Evolutionary conservation across 1,140 invertebrate genomes (phyloP), one percentile per base, ranked within the genome.

Genomic region (Camponotus floridanus): DNA sequence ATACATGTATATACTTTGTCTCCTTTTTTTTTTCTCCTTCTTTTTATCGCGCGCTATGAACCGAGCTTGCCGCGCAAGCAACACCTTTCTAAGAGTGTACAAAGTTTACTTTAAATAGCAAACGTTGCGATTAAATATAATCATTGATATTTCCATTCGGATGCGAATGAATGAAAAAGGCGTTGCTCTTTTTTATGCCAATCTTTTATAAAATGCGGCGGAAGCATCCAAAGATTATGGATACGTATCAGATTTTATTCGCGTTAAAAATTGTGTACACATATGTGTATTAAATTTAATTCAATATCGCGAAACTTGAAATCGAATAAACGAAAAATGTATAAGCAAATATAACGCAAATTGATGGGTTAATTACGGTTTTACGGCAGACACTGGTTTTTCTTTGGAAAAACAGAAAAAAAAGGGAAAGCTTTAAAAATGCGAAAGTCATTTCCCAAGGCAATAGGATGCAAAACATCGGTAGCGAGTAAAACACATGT

Each of bases 101-200:
- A 13, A 83, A 73, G 39, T 83, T 83, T 74, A 74, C 8, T 45
- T 15, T 8, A 57, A 13, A 61, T 42, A 73, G 26, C 45, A 31
- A 36, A 70, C 51, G 18, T 57, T 33, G 33, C 21, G 51, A 39
- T 39, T 83, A 83, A 83, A 83, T 83, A 74, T 83, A 83, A 39
- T 39, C 68, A 26, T 48, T 42, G 68, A 83, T 74, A 83, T 83
- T 9, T 57, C 79, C 79, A 83, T 83, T 73, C 39, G 36, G 42
- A 83, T 39, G 26, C 26, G 62, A 18, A 26, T 83, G 68, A 81
- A 73, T 73, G 79, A 26, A 73, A 71, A 42, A 26, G n/a, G 39
- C 64, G 48, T 26, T 13, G n/a, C 45, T 13, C 42, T 7, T 36
- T 42, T 21, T 31, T 15, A 55, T 55, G 61, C 33, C 76, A 11